A percentile compares a stretch with the other conserved stretches of the same genome.
phyloP scores from a whole-genome alignment of 2,797 vertebrate genomes.

The Rhabdomys pumilio region DNA sequence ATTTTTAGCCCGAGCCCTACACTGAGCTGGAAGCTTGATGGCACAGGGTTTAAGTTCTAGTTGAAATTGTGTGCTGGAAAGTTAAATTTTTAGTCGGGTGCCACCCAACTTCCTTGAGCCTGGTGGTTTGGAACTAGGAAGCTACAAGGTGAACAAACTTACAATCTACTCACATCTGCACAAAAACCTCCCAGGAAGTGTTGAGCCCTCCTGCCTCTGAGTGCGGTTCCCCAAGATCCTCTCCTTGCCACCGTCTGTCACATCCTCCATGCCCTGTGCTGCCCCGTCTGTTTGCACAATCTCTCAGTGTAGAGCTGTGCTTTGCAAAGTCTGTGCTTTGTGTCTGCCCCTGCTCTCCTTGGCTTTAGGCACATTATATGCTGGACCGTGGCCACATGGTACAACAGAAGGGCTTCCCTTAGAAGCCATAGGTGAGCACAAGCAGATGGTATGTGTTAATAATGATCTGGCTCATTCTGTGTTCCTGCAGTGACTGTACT shows the following conservation, averaged over 20 bases:
- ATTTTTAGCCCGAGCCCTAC: too few species aligned
- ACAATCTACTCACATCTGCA: neutral
- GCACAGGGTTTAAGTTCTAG: neutral
- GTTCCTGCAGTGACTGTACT: neutral
- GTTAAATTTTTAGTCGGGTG: neutral
- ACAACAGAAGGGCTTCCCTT: neutral
- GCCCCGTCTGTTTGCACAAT: rapidly evolving
- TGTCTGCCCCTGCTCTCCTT: neutral
- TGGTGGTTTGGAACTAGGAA: neutral
- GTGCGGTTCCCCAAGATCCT: rapidly evolving
- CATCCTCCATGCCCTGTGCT: too few species aligned
- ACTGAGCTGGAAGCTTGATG: too few species aligned
- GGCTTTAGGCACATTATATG: neutral
- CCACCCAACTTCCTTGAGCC: neutral
- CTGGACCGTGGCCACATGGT: rapidly evolving
- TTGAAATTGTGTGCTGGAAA: neutral
- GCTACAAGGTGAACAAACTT: neutral
- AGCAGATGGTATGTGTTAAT: neutral
- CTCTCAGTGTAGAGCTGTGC: neutral
- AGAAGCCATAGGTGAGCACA: neutral
- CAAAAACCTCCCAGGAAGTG: neutral
- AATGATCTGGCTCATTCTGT: rapidly evolving
- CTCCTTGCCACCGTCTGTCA: neutral
- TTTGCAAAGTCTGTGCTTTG: neutral
- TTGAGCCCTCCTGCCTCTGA: neutral